Evolutionary conservation across 1,140 invertebrate genomes (phyloP).

Genomic region (Matsumurasca onukii): DNA sequence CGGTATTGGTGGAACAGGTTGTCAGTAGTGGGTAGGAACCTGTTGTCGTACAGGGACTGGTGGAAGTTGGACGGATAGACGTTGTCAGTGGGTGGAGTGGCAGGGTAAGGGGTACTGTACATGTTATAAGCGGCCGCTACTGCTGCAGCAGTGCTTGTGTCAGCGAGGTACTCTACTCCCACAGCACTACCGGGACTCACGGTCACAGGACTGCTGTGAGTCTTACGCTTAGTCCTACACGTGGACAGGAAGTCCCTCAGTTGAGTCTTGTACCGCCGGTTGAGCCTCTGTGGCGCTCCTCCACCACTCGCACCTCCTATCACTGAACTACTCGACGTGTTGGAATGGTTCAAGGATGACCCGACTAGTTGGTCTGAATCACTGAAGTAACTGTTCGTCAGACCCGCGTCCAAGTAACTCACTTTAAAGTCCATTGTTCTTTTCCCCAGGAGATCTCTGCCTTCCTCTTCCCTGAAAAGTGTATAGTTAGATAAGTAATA

Average conservation of each 20-base stretch:
- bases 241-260: slow-evolving; percentile 89
- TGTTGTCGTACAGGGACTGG: slow-evolving; percentile 71
- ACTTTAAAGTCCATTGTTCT: slow-evolving; percentile 99
- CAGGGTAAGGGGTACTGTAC: slow-evolving; percentile 67
- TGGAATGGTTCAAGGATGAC: slow-evolving; percentile 51
- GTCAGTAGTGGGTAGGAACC: slow-evolving; percentile 72
- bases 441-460: slow-evolving; percentile 91
- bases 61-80: slow-evolving; percentile 71
- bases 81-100: slow-evolving; percentile 58
- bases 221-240: slow-evolving; percentile 86
- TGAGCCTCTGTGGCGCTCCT: slow-evolving; percentile 69
- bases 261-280: slow-evolving; percentile 89
- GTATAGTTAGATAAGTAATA: too few species aligned
- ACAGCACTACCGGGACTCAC: slow-evolving; percentile 43
- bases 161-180: slow-evolving; percentile 63
- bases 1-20: slow-evolving; percentile 87
- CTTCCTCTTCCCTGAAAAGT: slow-evolving; percentile 94
- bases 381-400: slow-evolving; percentile 87
- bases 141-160: slow-evolving; percentile 60
- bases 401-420: slow-evolving; percentile 90
- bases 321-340: slow-evolving; percentile 33
- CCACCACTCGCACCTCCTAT: slow-evolving; percentile 19
- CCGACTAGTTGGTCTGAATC: slow-evolving; percentile 79
- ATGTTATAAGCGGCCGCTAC: slow-evolving; percentile 78
- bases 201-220: slow-evolving; percentile 50